A percentile compares a stretch with the other conserved stretches of the same genome.
Evolutionary conservation across 1,140 invertebrate genomes (phyloP).

Genomic region (Mactra quadrangularis): DNA sequence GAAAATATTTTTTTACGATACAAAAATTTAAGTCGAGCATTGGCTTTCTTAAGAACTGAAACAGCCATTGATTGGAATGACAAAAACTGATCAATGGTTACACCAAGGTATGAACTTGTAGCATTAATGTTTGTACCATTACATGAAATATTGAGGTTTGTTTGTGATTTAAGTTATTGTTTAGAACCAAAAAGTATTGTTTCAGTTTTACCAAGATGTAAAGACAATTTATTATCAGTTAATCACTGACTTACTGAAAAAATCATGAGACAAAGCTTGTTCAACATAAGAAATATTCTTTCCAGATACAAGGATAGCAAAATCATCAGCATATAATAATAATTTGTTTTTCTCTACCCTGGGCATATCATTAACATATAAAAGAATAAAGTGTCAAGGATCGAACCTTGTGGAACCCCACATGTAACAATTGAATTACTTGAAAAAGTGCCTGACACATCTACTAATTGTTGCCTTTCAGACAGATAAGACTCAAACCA

Average conservation of each 20-base stretch:
- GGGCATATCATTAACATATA: conserved; percentile 43
- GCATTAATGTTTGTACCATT: too few species aligned
- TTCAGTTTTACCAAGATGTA: conserved; percentile 41
- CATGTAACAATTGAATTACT: neutral
- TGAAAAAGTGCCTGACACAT: neutral
- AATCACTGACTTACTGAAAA: conserved; percentile 42
- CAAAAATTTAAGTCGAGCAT: conserved; percentile 27
- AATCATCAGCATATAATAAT: conserved; percentile 47
- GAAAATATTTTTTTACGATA: conserved; percentile 11
- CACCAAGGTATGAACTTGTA: too few species aligned
- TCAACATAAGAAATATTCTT: conserved; percentile 23
- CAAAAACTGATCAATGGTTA: too few species aligned
- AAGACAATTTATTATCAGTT: conserved; percentile 21
- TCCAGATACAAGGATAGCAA: conserved; percentile 18
- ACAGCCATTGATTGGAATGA: conserved; percentile 1
- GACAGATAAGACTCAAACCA: conserved; percentile 33
- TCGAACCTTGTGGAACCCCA: conserved; percentile 40
- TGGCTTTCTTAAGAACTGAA: neutral
- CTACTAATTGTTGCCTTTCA: conserved; percentile 30
- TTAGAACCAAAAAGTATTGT: conserved; percentile 40
- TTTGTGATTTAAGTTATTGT: too few species aligned
- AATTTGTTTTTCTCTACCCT: conserved; percentile 18
- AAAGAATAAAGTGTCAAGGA: conserved; percentile 6
- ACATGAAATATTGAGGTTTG: too few species aligned
- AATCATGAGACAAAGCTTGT: conserved; percentile 2